phyloP scores from a whole-genome alignment of 2,888 invertebrate species.

The Cosmorhoe ocellata region DNA sequence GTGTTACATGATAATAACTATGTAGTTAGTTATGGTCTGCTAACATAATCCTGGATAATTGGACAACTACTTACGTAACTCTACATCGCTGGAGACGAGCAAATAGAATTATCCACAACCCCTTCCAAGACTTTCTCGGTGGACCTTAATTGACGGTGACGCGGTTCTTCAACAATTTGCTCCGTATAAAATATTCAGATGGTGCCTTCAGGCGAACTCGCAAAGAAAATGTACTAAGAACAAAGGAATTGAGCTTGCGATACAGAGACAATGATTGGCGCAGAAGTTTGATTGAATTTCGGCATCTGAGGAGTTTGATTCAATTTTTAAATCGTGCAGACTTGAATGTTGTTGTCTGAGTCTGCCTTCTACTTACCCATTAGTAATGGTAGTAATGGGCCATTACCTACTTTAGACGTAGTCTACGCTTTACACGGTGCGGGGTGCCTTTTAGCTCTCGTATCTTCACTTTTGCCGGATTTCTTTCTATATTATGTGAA shows the following conservation, averaged over 20 bases:
- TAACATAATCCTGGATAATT: constrained; percentile 27
- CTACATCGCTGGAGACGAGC: constrained; percentile 27
- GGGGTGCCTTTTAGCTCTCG: too few relatives aligned
- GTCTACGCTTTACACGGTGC: too few relatives aligned
- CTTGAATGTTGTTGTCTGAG: constrained; percentile 7
- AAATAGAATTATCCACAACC: constrained; percentile 39
- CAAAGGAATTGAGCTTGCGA: constrained; percentile 37
- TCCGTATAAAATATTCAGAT: constrained; percentile 42
- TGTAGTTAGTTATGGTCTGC: constrained; percentile 6
- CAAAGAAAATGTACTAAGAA: constrained; percentile 44
- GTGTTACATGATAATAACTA: constrained; percentile 3
- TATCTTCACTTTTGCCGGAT: too few relatives aligned
- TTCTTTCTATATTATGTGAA: too few relatives aligned
- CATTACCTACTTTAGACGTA: too few relatives aligned
- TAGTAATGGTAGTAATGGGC: too few relatives aligned
- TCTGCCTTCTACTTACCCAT: neutral
- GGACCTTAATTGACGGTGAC: constrained; percentile 42
- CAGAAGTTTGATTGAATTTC: constrained; percentile 39
- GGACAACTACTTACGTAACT: constrained; percentile 23
- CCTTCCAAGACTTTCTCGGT: constrained; percentile 29
- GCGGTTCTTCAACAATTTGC: constrained; percentile 38
- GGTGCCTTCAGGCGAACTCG: constrained; percentile 25
- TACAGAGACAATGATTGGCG: constrained; percentile 41
- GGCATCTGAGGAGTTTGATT: constrained; percentile 23
- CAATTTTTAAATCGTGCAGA: constrained; percentile 20